phyloP scores from a whole-genome alignment of 2,888 invertebrate species.

The Rhaphigaster nebulosa region DNA sequence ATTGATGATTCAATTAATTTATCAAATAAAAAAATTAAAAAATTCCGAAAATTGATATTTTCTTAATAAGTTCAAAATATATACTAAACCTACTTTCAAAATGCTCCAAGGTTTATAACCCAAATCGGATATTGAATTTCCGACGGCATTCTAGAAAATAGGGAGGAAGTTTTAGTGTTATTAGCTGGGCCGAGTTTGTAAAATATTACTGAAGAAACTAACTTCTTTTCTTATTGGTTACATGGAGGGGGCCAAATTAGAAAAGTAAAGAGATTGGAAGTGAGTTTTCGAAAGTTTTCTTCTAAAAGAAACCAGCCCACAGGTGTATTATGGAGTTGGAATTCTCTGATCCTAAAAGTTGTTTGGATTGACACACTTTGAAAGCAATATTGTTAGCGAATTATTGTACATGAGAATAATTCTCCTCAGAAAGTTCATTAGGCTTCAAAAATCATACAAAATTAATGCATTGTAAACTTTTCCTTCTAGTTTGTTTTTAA shows the following conservation, averaged over 20 bases:
- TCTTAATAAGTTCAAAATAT: not conserved
- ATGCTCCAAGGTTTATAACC: not conserved
- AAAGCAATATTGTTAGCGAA: not conserved
- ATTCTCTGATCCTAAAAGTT: not conserved
- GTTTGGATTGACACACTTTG: not conserved
- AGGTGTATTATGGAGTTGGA: slow-evolving; percentile 25
- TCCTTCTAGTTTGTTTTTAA: too few species aligned
- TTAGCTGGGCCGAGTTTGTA: slow-evolving; percentile 27
- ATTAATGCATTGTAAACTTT: too few species aligned
- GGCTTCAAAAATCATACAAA: too few species aligned
- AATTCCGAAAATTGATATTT: not conserved
- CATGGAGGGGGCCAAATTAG: slow-evolving; percentile 37
- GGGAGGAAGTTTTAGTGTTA: slow-evolving; percentile 8
- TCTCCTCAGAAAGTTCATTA: not conserved
- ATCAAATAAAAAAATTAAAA: not conserved
- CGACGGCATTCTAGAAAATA: slow-evolving; percentile 8
- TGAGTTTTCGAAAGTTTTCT: slow-evolving; percentile 21
- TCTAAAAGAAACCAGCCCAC: slow-evolving; percentile 36
- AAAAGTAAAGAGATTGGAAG: slow-evolving; percentile 48
- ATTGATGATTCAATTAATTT: not conserved
- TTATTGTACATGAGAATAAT: not conserved
- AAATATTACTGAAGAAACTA: slow-evolving; percentile 40
- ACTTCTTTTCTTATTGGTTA: slow-evolving; percentile 46
- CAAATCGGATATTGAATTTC: slow-evolving; percentile 31
- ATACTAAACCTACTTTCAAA: not conserved